Evolutionary conservation across 37 sponge, comb jelly and placozoan species (phyloP).

Genomic region (Haliclona indistincta): DNA sequence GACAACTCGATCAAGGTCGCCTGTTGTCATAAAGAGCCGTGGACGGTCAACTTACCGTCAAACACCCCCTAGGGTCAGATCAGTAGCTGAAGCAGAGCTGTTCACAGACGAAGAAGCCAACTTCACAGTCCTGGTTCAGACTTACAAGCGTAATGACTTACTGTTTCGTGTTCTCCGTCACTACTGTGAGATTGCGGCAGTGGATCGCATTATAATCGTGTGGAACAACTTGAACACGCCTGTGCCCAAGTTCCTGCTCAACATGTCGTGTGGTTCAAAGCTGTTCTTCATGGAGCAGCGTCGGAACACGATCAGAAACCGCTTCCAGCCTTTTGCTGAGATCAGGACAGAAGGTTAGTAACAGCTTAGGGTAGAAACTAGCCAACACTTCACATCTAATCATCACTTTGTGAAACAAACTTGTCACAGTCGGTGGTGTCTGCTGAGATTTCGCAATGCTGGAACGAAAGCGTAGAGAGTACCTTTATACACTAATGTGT

Average conservation of each 20-base stretch:
- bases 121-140: background rate
- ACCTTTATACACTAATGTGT: no score
- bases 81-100: no score
- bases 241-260: background rate
- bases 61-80: no score
- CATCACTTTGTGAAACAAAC: no score
- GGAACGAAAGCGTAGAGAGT: no score
- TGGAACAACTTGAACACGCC: background rate
- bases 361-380: background rate
- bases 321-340: background rate
- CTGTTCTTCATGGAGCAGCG: background rate
- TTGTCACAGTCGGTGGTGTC: no score
- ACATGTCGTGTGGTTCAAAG: background rate
- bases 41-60: no score
- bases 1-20: no score
- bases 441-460: no score
- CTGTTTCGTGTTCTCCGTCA: background rate
- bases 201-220: background rate
- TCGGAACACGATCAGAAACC: background rate
- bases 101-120: no score
- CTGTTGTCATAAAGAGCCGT: no score
- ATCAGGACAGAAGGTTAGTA: slow-evolving; percentile 2
- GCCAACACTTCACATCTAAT: no score
- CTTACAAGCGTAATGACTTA: background rate
- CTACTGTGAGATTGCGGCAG: background rate